phyloP scores from a whole-genome alignment of 2,888 invertebrate species.

The Syritta pipiens region DNA sequence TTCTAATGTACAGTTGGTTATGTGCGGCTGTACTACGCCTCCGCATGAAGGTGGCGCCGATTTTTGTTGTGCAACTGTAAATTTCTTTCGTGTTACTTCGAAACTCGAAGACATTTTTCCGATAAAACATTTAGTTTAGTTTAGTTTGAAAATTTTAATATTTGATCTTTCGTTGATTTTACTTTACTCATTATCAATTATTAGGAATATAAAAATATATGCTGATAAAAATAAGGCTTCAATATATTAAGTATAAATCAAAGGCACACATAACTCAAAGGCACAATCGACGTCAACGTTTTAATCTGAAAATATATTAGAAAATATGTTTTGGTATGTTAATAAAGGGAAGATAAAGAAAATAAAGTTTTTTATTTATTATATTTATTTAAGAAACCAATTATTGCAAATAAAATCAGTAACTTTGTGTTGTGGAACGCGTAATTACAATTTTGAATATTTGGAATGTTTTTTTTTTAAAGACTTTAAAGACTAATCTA shows the following conservation, averaged over 20 bases:
- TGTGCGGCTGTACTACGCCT: conserved; percentile 55
- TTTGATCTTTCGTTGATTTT: neutral
- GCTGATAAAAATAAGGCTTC: conserved; percentile 25
- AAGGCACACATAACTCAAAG: too few species aligned
- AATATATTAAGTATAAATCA: conserved; percentile 3
- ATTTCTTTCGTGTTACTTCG: conserved; percentile 79
- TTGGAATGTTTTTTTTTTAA: too few species aligned
- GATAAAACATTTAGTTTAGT: conserved; percentile 77
- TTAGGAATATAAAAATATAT: conserved; percentile 10
- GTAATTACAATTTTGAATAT: too few species aligned
- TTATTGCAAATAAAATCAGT: too few species aligned
- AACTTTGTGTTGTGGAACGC: too few species aligned
- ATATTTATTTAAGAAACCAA: too few species aligned
- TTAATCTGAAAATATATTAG: too few species aligned
- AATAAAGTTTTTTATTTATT: too few species aligned
- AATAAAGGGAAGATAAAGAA: too few species aligned
- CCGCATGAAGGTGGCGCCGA: conserved; percentile 75
- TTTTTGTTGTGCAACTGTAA: conserved; percentile 77
- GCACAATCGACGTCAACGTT: too few species aligned
- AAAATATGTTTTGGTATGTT: too few species aligned
- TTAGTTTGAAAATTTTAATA: conserved; percentile 49
- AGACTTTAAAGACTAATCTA: too few species aligned
- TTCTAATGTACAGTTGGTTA: conserved; percentile 63
- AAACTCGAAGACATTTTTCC: conserved; percentile 78
- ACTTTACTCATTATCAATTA: neutral